phyloP scores from a whole-genome alignment of 2,888 invertebrate species.

The Dione vanillae region DNA sequence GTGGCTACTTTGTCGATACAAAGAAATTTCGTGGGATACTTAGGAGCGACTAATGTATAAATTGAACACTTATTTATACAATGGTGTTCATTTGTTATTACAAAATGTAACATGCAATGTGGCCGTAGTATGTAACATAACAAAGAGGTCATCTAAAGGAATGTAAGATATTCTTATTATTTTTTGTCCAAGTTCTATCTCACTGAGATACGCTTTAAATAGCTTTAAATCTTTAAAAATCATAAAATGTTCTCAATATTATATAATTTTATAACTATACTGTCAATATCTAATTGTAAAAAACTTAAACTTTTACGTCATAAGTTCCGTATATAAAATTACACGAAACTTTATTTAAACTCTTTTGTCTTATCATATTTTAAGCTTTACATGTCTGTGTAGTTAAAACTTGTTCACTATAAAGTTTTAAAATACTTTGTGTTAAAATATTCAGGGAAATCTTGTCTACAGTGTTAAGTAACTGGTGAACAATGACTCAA shows the following conservation, averaged over 20 bases:
- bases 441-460: slow-evolving; percentile 15
- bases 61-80: slow-evolving; percentile 35
- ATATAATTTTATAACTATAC: background rate
- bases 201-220: background rate
- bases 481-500: slow-evolving; percentile 25
- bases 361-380: slow-evolving; percentile 22
- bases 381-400: background rate
- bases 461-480: slow-evolving; percentile 23
- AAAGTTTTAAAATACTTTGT: slow-evolving; percentile 20
- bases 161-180: too few species aligned
- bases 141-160: too few species aligned
- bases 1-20: slow-evolving; percentile 72
- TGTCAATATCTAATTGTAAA: background rate
- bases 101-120: slow-evolving; percentile 7
- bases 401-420: slow-evolving; percentile 1
- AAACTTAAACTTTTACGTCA: too few species aligned
- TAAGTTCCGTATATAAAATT: background rate
- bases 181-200: background rate
- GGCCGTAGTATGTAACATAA: too few species aligned
- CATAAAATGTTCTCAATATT: background rate
- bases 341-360: slow-evolving; percentile 4
- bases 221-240: too few species aligned
- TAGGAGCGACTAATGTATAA: slow-evolving; percentile 26
- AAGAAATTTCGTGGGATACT: slow-evolving; percentile 33
- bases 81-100: slow-evolving; percentile 5